Evolutionary conservation across 2,797 vertebrate species (phyloP).

Genomic region (Chloroceryle inda): DNA sequence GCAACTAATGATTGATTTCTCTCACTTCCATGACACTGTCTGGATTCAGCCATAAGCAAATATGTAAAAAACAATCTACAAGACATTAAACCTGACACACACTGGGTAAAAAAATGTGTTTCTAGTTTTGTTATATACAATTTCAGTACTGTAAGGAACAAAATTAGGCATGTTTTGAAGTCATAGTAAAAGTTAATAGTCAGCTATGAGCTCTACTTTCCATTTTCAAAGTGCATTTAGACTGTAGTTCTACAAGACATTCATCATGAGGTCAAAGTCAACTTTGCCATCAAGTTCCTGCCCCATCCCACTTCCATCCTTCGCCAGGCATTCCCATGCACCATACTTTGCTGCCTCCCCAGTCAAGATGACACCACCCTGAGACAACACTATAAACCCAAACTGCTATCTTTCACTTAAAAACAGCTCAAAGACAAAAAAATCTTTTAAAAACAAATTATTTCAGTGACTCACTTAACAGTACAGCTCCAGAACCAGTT

Average conservation of each 20-base stretch:
- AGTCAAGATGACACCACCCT: neutral
- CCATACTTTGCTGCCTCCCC: neutral
- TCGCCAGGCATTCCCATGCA: neutral
- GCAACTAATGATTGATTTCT: neutral
- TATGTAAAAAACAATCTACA: neutral
- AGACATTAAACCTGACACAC: neutral
- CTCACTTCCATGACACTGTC: neutral
- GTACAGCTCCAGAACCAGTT: neutral
- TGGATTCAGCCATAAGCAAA: neutral
- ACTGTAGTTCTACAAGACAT: neutral
- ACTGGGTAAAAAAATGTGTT: neutral
- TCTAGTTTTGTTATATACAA: neutral
- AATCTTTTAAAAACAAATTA: neutral
- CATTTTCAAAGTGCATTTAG: neutral
- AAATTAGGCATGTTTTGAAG: neutral
- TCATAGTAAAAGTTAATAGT: neutral
- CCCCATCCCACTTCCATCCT: neutral
- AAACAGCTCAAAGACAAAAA: neutral
- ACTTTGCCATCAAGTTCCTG: neutral
- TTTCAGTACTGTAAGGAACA: neutral
- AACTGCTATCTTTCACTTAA: neutral
- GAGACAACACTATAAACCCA: neutral
- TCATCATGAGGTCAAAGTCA: neutral
- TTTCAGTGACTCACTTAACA: neutral
- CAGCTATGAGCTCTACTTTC: neutral